phyloP scores from a whole-genome alignment of 2,113 vertebrate species.

The Onychostoma macrolepis region DNA sequence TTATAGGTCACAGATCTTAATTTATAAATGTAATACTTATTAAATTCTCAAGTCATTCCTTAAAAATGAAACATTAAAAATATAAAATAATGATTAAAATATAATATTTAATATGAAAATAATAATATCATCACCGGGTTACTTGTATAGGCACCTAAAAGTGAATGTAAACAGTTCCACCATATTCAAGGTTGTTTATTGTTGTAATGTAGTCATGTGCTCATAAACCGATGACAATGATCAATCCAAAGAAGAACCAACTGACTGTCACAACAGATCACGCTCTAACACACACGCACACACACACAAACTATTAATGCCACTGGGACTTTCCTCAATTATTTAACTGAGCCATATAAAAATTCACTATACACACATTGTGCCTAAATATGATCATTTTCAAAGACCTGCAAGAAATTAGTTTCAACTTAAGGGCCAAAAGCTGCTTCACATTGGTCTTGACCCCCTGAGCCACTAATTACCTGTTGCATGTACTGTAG shows the following conservation, averaged over 20 bases:
- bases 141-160: not conserved
- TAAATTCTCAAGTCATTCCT: not conserved
- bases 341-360: not conserved
- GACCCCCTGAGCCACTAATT: not conserved
- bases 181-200: not conserved
- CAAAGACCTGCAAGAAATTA: not conserved
- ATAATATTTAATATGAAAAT: not conserved
- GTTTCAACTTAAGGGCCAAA: not conserved
- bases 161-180: not conserved
- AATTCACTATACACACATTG: not conserved
- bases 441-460: not conserved
- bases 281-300: not conserved
- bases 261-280: not conserved
- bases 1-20: not conserved
- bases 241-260: not conserved
- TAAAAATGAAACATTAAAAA: not conserved
- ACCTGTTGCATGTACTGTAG: conserved; percentile 85
- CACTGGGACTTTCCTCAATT: not conserved
- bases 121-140: not conserved
- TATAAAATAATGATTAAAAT: not conserved
- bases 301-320: not conserved
- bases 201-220: not conserved
- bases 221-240: not conserved
- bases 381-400: not conserved
- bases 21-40: not conserved